A percentile compares a stretch with the other conserved stretches of the same genome.
phyloP scores from a whole-genome alignment of 2,113 vertebrate species.

The Tragelaphus strepsiceros region DNA sequence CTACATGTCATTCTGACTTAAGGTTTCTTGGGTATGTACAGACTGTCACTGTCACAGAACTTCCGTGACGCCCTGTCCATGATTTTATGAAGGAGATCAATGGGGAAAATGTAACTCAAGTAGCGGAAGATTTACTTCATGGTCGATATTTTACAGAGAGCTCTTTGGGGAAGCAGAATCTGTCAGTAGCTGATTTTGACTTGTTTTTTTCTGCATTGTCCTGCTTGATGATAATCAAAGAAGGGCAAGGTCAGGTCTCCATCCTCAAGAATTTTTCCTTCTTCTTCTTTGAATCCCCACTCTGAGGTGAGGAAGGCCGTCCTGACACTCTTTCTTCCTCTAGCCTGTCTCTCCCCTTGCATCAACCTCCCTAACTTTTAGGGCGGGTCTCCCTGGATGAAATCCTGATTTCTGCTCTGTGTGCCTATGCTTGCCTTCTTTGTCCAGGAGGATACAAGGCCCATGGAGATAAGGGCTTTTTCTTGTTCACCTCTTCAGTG shows the following conservation, averaged over 20 bases:
- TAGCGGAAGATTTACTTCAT: background rate
- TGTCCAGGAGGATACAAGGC: background rate
- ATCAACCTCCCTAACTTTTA: background rate
- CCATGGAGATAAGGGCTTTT: background rate
- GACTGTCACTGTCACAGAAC: background rate
- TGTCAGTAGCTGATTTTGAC: background rate
- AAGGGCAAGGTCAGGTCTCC: background rate
- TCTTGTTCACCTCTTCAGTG: background rate
- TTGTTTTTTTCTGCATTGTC: background rate
- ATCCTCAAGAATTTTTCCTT: background rate
- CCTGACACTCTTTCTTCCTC: background rate
- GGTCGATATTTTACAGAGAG: background rate
- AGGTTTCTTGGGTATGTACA: background rate
- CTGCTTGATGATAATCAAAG: background rate
- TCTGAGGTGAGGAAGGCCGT: background rate
- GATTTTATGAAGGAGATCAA: background rate
- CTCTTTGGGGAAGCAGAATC: background rate
- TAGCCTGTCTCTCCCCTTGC: fast-evolving
- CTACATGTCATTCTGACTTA: background rate
- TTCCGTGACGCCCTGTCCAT: fast-evolving
- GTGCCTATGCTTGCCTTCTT: background rate
- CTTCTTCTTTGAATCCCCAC: background rate
- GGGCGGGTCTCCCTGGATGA: background rate
- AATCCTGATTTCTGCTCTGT: too few relatives aligned
- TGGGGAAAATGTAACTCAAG: background rate